A percentile compares a stretch with the other conserved stretches of the same genome.
Conservation (phyloP, 2,113 vertebrate genomes). For the Oryctolagus cuniculus region mOryCun1.1 NC_091432.1:55362501-55363000, state of each 20-base stretch:
- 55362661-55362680: conserved; percentile 92
- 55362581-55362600: conserved; percentile 93
- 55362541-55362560: conserved; percentile 93
- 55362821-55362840: conserved; percentile 96
- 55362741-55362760: conserved; percentile 90
- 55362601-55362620: conserved; percentile 98
- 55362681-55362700: conserved; percentile 91
- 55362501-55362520: conserved; percentile 97
- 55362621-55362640: conserved; percentile 96
- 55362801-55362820: conserved; percentile 91
- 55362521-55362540: conserved; percentile 98
- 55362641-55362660: conserved; percentile 92
- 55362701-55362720: conserved; percentile 93
- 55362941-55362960: neutral
- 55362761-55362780: conserved; percentile 90
- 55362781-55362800: conserved; percentile 91
- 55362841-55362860: conserved; percentile 95
- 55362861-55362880: conserved; percentile 95
- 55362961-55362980: neutral
- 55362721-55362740: conserved; percentile 90
- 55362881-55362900: conserved; percentile 98
- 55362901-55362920: conserved; percentile 85
- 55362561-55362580: conserved; percentile 94
- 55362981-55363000: neutral
- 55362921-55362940: too few relatives aligned